Percentiles rank a stretch among this genome's conserved stretches.
These are phyloP conservation scores for Nematolebias whitei DNA, from an alignment of 2,113 vertebrate species.

Conservation along the genomic window DNA sequence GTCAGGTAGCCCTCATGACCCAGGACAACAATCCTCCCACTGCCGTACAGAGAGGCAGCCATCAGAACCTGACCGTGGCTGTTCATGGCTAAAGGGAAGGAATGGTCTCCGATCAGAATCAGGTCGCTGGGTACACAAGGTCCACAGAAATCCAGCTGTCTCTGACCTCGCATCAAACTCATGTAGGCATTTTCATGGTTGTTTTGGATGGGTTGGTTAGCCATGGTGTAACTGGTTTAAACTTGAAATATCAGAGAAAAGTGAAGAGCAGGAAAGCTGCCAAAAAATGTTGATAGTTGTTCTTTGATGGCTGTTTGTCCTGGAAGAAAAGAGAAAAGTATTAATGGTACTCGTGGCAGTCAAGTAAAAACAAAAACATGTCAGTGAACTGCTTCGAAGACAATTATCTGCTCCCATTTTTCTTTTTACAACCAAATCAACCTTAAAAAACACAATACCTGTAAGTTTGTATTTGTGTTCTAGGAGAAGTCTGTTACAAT, in stretches of 20 bases:
- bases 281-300: too few relatives aligned
- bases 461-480: neutral
- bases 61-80: constrained; percentile 74
- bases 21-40: constrained; percentile 84
- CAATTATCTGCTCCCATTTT: too few relatives aligned
- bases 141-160: constrained; percentile 65
- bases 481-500: neutral
- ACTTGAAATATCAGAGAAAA: neutral
- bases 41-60: constrained; percentile 81
- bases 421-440: too few relatives aligned
- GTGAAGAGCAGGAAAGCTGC: neutral
- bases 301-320: neutral
- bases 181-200: constrained; percentile 57
- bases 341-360: neutral
- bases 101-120: constrained; percentile 70
- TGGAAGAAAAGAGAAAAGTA: neutral
- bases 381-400: neutral
- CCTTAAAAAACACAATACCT: neutral
- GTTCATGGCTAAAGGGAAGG: constrained; percentile 76
- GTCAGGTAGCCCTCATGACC: constrained; percentile 85
- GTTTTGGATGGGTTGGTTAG: neutral
- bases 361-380: neutral
- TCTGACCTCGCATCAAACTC: constrained; percentile 66
- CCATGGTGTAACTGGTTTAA: constrained; percentile 26
- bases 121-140: constrained; percentile 63